These are phyloP conservation scores for Silurus lanzhouensis DNA, from an alignment of 2,797 vertebrate species.

Conservation along the genomic window DNA sequence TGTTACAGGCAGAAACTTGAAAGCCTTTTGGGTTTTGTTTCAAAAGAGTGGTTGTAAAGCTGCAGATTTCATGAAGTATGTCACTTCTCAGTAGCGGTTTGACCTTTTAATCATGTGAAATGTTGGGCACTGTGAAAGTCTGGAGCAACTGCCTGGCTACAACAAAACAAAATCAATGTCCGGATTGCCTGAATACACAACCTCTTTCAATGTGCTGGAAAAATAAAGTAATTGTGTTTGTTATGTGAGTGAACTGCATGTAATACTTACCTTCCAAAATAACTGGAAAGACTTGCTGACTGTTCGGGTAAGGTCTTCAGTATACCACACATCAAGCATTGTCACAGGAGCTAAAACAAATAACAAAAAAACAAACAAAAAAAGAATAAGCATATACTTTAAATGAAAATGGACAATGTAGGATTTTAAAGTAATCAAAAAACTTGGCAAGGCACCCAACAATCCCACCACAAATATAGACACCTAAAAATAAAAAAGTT, in stretches of 20 bases:
- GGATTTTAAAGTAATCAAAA: not conserved
- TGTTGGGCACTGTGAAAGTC: not conserved
- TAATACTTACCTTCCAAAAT: slow-evolving; percentile 85
- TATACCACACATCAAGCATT: slow-evolving; percentile 81
- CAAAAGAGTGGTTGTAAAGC: slow-evolving; percentile 56
- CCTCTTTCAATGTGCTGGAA: not conserved
- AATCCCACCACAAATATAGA: too few relatives aligned
- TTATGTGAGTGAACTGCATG: not conserved
- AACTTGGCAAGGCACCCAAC: too few relatives aligned
- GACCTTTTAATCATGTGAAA: slow-evolving; percentile 65
- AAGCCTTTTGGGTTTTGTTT: slow-evolving; percentile 53
- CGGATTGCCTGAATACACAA: not conserved
- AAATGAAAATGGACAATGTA: not conserved
- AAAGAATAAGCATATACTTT: not conserved
- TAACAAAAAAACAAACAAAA: not conserved
- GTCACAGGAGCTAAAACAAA: slow-evolving; percentile 65
- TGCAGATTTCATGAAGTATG: slow-evolving; percentile 45
- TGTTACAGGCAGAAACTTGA: slow-evolving; percentile 74
- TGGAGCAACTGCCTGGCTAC: slow-evolving; percentile 38
- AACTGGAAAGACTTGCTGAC: slow-evolving; percentile 65
- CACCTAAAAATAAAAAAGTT: too few relatives aligned
- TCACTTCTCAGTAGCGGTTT: slow-evolving; percentile 64
- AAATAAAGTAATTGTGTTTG: not conserved
- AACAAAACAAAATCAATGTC: not conserved
- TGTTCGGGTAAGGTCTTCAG: slow-evolving; percentile 45